These are phyloP conservation scores for Epinotia ramella DNA, from an alignment of 2,888 invertebrate genomes.

Conservation along the genomic window DNA sequence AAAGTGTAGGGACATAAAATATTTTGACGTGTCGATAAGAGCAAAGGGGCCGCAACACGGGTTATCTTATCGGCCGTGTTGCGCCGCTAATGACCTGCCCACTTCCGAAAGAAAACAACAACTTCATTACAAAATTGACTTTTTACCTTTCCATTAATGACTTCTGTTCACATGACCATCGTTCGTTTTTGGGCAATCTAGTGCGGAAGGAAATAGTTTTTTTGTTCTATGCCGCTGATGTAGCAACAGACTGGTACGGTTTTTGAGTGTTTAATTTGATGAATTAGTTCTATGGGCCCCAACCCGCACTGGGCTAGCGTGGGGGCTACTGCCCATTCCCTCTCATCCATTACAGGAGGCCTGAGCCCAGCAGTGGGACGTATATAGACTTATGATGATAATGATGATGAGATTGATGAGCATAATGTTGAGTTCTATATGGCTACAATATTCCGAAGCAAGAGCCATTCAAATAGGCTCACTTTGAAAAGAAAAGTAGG, in stretches of 20 bases:
- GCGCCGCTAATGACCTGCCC: slow-evolving; percentile 74
- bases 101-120: slow-evolving; percentile 65
- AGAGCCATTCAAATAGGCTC: too few species aligned
- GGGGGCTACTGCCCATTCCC: too few species aligned
- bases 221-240: background rate
- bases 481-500: too few species aligned
- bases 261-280: background rate
- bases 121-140: slow-evolving; percentile 65
- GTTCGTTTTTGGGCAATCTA: slow-evolving; percentile 19
- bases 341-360: too few species aligned
- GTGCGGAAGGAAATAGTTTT: slow-evolving; percentile 7
- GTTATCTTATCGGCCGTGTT: slow-evolving; percentile 80
- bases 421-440: too few species aligned
- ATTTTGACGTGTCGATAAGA: slow-evolving; percentile 80
- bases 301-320: too few species aligned
- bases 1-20: slow-evolving; percentile 77
- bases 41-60: slow-evolving; percentile 68
- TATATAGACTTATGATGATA: too few species aligned
- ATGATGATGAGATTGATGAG: too few species aligned
- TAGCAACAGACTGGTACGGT: background rate
- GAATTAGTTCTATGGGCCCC: too few species aligned
- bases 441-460: too few species aligned
- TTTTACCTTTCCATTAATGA: slow-evolving; percentile 43
- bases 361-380: too few species aligned
- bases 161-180: slow-evolving; percentile 43